phyloP scores from a whole-genome alignment of 2,888 invertebrate genomes.

The Nephrotoma appendiculata region DNA sequence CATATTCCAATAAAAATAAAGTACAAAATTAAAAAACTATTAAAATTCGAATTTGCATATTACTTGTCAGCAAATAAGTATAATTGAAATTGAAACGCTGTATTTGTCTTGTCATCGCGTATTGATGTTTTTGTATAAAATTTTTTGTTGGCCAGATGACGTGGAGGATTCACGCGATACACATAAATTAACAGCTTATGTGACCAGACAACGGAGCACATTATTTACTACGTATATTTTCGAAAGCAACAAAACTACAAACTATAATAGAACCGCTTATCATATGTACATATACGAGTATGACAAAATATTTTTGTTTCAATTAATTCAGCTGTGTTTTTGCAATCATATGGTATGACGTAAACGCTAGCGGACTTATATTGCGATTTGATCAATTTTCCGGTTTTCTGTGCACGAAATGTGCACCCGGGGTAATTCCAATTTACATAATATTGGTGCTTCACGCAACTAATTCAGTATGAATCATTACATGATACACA shows the following conservation, averaged over 20 bases:
- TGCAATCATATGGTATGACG: background rate
- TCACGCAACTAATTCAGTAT: background rate
- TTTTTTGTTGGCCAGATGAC: background rate
- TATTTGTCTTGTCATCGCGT: background rate
- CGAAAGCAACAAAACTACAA: background rate
- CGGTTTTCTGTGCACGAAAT: too few relatives aligned
- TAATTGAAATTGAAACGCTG: background rate
- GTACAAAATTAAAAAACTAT: background rate
- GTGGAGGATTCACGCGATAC: background rate
- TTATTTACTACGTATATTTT: background rate
- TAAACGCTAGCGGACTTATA: background rate
- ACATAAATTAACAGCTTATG: background rate
- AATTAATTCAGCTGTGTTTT: background rate
- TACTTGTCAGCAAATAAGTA: background rate
- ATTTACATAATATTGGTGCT: background rate
- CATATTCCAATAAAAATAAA: background rate
- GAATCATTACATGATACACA: background rate
- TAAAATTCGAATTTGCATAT: background rate
- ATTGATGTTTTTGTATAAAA: background rate
- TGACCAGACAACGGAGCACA: background rate
- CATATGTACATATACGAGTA: background rate
- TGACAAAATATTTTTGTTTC: background rate
- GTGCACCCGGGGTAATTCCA: background rate
- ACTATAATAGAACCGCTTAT: background rate
- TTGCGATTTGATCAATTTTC: background rate